These are phyloP conservation scores for Hemicentrotus pulcherrimus DNA, from an alignment of 35 echinoderm and acorn worm species.

Conservation along the genomic window DNA sequence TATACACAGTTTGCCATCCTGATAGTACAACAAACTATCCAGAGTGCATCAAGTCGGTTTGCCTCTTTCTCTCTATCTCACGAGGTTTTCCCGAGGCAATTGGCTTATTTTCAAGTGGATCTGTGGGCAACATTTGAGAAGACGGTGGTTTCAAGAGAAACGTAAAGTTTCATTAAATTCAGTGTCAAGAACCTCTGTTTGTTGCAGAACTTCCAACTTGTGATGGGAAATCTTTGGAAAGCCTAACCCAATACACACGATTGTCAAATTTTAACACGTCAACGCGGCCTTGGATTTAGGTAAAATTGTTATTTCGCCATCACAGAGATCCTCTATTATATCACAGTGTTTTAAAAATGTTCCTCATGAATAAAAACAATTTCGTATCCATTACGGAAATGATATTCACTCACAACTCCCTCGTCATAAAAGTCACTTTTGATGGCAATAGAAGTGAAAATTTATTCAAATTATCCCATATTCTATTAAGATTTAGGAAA, in stretches of 20 bases:
- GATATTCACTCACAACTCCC: no score
- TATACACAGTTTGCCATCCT: background rate
- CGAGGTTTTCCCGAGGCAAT: background rate
- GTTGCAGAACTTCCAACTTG: background rate
- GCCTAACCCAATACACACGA: no score
- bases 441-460: background rate
- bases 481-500: background rate
- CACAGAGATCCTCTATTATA: background rate
- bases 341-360: background rate
- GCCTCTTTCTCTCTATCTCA: background rate
- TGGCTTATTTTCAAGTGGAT: conserved; percentile 18
- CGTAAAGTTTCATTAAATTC: conserved; percentile 14
- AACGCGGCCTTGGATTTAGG: background rate
- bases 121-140: conserved; percentile 4
- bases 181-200: background rate
- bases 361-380: no score
- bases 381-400: no score
- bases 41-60: background rate
- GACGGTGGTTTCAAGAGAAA: conserved; percentile 2
- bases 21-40: background rate
- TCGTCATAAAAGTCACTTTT: background rate
- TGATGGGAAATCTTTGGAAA: background rate
- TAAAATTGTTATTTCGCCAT: background rate
- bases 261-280: background rate
- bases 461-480: background rate